Conservation (phyloP, 2,797 vertebrate genomes). For the Potorous gilbertii region DNA sequence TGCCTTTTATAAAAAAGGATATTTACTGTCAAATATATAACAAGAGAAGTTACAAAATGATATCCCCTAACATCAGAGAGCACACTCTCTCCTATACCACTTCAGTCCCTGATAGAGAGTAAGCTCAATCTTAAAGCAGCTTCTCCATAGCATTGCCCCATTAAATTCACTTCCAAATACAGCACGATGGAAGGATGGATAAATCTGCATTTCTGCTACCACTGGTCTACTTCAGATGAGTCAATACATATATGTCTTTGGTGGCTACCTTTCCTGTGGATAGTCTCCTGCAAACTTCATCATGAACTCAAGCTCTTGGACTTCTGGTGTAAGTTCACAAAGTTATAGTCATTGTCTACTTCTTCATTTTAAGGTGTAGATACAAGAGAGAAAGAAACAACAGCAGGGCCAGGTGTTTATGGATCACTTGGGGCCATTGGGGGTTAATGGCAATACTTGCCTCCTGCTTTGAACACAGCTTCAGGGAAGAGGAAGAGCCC, state of each 20-base stretch:
- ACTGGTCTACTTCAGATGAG: background rate
- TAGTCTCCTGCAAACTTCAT: background rate
- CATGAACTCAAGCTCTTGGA: background rate
- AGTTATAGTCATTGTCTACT: background rate
- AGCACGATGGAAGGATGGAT: background rate
- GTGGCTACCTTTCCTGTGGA: background rate
- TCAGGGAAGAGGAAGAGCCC: background rate
- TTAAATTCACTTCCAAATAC: background rate
- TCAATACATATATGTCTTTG: background rate
- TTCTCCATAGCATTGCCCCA: background rate
- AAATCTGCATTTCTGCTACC: background rate
- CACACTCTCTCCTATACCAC: background rate
- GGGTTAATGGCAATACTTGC: background rate
- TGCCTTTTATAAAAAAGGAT: background rate
- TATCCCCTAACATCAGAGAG: background rate
- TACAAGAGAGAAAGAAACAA: background rate
- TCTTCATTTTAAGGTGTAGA: background rate
- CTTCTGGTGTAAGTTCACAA: background rate
- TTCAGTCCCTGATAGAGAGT: background rate
- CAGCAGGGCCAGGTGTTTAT: background rate
- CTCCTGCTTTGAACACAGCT: background rate
- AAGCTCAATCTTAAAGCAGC: background rate
- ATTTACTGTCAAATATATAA: background rate
- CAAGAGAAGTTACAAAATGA: background rate
- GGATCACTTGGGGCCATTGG: background rate